phyloP scores from a whole-genome alignment of 2,113 vertebrate genomes.

The Mesocricetus auratus region DNA sequence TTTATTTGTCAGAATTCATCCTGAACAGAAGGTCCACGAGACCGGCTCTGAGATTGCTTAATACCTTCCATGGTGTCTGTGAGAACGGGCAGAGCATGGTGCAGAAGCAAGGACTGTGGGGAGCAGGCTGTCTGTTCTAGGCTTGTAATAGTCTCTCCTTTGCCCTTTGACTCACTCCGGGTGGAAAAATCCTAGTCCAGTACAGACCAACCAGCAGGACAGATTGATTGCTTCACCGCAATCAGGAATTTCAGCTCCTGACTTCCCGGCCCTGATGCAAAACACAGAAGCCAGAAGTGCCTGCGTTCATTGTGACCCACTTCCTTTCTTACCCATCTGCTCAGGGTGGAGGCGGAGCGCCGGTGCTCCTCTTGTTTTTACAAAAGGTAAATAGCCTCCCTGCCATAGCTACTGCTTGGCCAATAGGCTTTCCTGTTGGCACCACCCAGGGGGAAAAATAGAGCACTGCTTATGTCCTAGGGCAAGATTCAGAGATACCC shows the following conservation, averaged over 20 bases:
- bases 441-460: background rate
- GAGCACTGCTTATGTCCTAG: background rate
- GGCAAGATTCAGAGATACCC: slow-evolving; percentile 24
- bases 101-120: background rate
- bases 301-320: slow-evolving; percentile 63
- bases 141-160: background rate
- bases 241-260: slow-evolving; percentile 33
- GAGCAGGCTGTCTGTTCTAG: background rate
- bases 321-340: slow-evolving; percentile 46
- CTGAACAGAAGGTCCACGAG: background rate
- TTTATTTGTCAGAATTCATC: background rate
- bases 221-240: background rate
- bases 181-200: slow-evolving; percentile 46
- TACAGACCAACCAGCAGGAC: background rate
- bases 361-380: slow-evolving; percentile 42
- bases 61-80: background rate
- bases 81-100: background rate
- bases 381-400: slow-evolving; percentile 62
- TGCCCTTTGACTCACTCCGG: background rate
- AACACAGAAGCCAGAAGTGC: slow-evolving; percentile 61
- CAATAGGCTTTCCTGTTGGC: slow-evolving; percentile 40
- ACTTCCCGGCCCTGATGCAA: slow-evolving; percentile 46
- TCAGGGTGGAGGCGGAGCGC: background rate
- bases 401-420: slow-evolving; percentile 33
- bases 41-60: background rate